Conservation (phyloP, 64 coral and sea anemone genomes). For the Stichodactyla mertensii region DNA sequence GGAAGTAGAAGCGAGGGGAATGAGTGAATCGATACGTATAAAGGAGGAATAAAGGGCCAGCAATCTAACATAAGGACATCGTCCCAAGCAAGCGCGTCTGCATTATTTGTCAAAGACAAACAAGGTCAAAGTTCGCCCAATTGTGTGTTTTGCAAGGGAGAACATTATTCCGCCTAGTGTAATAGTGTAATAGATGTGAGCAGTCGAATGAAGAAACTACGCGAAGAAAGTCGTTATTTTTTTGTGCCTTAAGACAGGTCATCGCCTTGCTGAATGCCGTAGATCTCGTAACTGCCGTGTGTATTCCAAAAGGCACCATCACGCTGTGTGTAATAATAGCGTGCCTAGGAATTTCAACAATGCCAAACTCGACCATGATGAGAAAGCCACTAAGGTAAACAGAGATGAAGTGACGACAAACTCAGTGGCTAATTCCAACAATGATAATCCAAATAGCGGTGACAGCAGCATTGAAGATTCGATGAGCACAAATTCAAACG, state of each 20-base stretch:
- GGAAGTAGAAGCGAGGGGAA: slow-evolving; percentile 1
- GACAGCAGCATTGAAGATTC: not conserved
- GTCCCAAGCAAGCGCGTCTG: not conserved
- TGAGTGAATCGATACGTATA: not conserved
- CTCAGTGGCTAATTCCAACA: too few relatives aligned
- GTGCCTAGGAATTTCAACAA: not conserved
- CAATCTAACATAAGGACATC: not conserved
- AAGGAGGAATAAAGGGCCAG: not conserved
- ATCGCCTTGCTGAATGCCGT: not conserved
- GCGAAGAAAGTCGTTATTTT: not conserved
- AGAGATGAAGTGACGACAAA: too few relatives aligned
- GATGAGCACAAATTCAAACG: not conserved
- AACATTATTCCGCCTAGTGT: not conserved
- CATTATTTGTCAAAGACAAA: not conserved
- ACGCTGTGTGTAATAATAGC: not conserved
- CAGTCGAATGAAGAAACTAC: not conserved
- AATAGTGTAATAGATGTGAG: not conserved
- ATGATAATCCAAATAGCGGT: not conserved
- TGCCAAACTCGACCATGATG: not conserved
- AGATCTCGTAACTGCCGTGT: not conserved
- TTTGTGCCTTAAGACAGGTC: not conserved
- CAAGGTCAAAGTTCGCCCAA: not conserved
- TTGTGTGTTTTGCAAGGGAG: not conserved
- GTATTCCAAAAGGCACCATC: not conserved
- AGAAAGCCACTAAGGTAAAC: too few relatives aligned